Percentiles rank a stretch among this genome's conserved stretches.
phyloP scores from a whole-genome alignment of 1,140 invertebrate species.

The Drosophila gunungcola region DNA sequence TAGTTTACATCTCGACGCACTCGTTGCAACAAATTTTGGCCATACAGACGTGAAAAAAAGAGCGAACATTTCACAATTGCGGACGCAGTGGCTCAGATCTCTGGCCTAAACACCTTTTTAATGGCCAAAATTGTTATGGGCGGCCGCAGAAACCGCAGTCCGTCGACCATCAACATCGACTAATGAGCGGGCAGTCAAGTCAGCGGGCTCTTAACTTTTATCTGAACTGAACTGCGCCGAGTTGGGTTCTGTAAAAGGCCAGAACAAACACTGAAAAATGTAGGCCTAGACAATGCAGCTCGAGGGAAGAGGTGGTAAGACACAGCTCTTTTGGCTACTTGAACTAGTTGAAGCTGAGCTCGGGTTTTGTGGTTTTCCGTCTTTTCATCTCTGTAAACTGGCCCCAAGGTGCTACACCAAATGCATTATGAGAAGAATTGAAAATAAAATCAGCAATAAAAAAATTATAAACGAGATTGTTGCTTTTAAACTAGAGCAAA shows the following conservation, averaged over 20 bases:
- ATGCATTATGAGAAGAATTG: constrained; percentile 74
- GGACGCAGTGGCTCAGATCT: constrained; percentile 64
- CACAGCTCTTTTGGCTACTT: constrained; percentile 55
- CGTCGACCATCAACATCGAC: constrained; percentile 51
- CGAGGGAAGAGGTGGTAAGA: constrained; percentile 6
- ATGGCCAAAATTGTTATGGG: constrained; percentile 57
- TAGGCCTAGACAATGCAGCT: constrained; percentile 48
- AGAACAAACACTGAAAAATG: constrained; percentile 64
- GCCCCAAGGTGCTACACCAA: constrained; percentile 59
- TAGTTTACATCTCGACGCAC: constrained; percentile 72
- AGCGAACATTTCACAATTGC: constrained; percentile 66
- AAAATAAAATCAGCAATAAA: constrained; percentile 25
- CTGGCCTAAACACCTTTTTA: constrained; percentile 74
- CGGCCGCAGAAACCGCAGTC: constrained; percentile 11
- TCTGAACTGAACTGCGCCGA: constrained; percentile 32
- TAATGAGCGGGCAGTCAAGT: constrained; percentile 70
- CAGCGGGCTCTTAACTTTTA: constrained; percentile 29
- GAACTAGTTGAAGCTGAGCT: constrained; percentile 68
- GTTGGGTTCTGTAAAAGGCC: constrained; percentile 67
- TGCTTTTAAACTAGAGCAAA: constrained; percentile 60
- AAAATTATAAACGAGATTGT: constrained; percentile 26
- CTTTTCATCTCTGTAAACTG: constrained; percentile 56
- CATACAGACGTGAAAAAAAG: constrained; percentile 38
- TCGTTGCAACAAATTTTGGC: constrained; percentile 71
- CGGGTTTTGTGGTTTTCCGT: constrained; percentile 55